A percentile compares a stretch with the other conserved stretches of the same genome.
Conservation (phyloP, 2,888 invertebrate species). For the Drosophila anceps region DNA sequence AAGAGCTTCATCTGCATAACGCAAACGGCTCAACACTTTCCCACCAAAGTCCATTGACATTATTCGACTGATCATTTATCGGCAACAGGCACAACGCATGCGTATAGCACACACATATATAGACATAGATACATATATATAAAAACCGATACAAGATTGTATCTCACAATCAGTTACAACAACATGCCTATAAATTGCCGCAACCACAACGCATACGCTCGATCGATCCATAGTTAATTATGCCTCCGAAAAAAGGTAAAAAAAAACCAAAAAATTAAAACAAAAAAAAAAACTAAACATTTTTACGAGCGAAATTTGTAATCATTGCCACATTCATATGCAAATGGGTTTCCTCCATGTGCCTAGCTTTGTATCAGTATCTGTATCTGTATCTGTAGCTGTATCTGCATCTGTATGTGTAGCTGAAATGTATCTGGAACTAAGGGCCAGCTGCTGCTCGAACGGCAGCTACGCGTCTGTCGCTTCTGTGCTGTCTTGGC, state of each 20-base stretch:
- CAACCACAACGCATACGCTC: constrained; percentile 72
- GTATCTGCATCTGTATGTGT: constrained; percentile 22
- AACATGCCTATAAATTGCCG: constrained; percentile 69
- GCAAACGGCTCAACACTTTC: constrained; percentile 76
- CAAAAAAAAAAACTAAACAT: constrained; percentile 66
- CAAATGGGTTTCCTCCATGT: constrained; percentile 68
- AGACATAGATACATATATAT: constrained; percentile 49
- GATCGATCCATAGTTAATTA: constrained; percentile 75
- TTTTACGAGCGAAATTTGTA: constrained; percentile 82
- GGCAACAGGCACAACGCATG: constrained; percentile 24
- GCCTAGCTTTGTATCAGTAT: constrained; percentile 20
- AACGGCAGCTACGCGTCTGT: constrained; percentile 75
- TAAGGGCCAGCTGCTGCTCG: constrained; percentile 74
- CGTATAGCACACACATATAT: constrained; percentile 3
- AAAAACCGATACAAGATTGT: constrained; percentile 57
- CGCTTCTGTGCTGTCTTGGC: constrained; percentile 81
- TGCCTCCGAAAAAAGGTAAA: constrained; percentile 57
- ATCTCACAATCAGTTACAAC: constrained; percentile 70
- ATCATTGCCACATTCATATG: constrained; percentile 81
- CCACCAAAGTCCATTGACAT: constrained; percentile 78
- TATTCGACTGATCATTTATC: constrained; percentile 43
- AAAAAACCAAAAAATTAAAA: constrained; percentile 41
- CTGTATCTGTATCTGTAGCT: constrained; percentile 13
- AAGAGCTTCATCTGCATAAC: constrained; percentile 63
- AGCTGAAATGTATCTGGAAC: constrained; percentile 44